Percentiles rank a stretch among this genome's conserved stretches.
These are phyloP conservation scores for Knipowitschia caucasica DNA, from an alignment of 2,797 vertebrate species.

Conservation along the genomic window DNA sequence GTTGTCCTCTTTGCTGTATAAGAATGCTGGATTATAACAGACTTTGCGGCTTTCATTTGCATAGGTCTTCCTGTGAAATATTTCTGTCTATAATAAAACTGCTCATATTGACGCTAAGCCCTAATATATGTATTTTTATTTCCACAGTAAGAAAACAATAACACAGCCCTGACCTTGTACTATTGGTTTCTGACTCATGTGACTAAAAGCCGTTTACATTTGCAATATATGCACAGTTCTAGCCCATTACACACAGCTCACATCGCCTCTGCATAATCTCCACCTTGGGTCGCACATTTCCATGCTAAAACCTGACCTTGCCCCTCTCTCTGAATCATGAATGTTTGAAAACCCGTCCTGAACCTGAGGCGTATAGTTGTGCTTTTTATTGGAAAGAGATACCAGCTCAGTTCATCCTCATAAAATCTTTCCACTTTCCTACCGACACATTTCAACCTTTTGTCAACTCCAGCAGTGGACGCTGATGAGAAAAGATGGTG, in stretches of 20 bases:
- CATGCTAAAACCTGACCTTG: background rate
- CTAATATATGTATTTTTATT: background rate
- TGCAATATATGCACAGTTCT: background rate
- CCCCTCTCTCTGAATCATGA: background rate
- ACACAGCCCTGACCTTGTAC: background rate
- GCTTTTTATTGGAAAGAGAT: background rate
- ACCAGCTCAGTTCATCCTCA: constrained; percentile 8
- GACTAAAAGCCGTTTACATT: background rate
- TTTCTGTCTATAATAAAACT: background rate
- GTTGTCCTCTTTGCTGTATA: too few species aligned
- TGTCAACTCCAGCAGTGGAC: constrained; percentile 35
- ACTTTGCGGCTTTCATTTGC: too few species aligned
- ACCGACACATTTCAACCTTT: constrained; percentile 28
- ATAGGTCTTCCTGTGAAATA: background rate
- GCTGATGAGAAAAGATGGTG: constrained; percentile 37
- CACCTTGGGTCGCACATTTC: constrained; percentile 2
- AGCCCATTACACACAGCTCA: background rate
- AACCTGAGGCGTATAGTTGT: background rate
- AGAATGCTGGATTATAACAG: too few species aligned
- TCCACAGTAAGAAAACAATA: background rate
- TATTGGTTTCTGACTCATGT: background rate
- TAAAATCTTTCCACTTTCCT: constrained; percentile 5
- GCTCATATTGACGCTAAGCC: background rate
- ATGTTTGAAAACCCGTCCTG: background rate
- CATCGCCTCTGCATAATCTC: background rate